Percentiles rank a stretch among this genome's conserved stretches.
phyloP scores from a whole-genome alignment of 2,888 invertebrate genomes.

The Amaurobius ferox region DNA sequence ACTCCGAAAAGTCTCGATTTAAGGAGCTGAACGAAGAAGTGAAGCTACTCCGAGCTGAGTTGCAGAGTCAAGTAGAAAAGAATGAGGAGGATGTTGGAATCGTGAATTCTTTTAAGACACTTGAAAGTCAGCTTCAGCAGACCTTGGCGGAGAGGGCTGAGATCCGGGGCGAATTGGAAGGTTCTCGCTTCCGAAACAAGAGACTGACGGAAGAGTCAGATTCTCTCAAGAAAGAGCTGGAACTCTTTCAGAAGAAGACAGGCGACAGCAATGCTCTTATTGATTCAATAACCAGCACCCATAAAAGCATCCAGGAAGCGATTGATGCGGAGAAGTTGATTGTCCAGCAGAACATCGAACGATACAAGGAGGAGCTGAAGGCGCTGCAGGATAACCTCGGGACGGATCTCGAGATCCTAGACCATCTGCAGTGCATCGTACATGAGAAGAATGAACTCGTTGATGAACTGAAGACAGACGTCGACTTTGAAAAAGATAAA shows the following conservation, averaged over 20 bases:
- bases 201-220: slow-evolving; percentile 16
- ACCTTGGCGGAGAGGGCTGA: slow-evolving; percentile 19
- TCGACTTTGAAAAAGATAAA: not conserved
- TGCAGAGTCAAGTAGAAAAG: slow-evolving; percentile 24
- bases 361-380: slow-evolving; percentile 23
- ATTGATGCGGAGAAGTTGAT: slow-evolving; percentile 37
- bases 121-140: slow-evolving; percentile 25
- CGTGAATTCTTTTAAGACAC: slow-evolving; percentile 15
- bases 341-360: slow-evolving; percentile 13
- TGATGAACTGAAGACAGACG: not conserved
- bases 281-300: slow-evolving; percentile 16
- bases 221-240: slow-evolving; percentile 12
- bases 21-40: slow-evolving; percentile 32
- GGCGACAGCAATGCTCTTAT: slow-evolving; percentile 36
- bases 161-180: slow-evolving; percentile 1
- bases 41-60: slow-evolving; percentile 34
- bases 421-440: slow-evolving; percentile 21
- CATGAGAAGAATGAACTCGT: slow-evolving; percentile 15
- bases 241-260: slow-evolving; percentile 9
- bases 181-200: slow-evolving; percentile 19
- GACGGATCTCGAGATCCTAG: not conserved
- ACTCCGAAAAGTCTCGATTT: slow-evolving; percentile 18
- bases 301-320: slow-evolving; percentile 36
- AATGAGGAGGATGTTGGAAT: slow-evolving; percentile 44
- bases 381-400: not conserved